Evolutionary conservation across 2,113 vertebrate species (phyloP), one percentile per base, ranked within the genome.

Genomic region (Aptenodytes patagonicus): DNA sequence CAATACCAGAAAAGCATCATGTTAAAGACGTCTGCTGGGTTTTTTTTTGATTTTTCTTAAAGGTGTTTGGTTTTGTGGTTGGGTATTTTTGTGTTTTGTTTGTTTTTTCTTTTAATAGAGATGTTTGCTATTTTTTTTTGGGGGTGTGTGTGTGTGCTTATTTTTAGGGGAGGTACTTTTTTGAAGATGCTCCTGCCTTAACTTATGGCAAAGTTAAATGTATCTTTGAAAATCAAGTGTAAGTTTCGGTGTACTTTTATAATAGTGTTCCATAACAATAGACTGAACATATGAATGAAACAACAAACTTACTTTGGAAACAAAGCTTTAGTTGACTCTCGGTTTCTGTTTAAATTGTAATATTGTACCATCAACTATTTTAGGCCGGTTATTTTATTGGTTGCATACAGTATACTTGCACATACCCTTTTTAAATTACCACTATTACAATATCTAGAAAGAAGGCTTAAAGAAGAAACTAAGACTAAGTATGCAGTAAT

Each of bases 111-210:
- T 70, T 40, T 4, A 40, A 52, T 20, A 8, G 6, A 38, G 2
- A 4, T 15, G 2, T 18, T 66, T 51, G 5, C 2, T 16, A 0
- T n/a, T 4, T 31, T 82, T 38, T 8, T 19, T 51, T 2, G 1
- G 1, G 2, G 7, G 36, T 36, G 36, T 36, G 36, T 36, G 22
- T 36, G 22, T 5, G 8, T n/a, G 36, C 9, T 46, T 55, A 25
- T 46, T 55, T 32, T 82, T 51, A 17, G 5, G 17, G 34, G 3
- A 0, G 1, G 25, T 42, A 4, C 2, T 60, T 60, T 51, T 32
- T 18, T 54, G 22, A 69, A 54, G 17, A 6, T 46, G 28, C 2
- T 69, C 57, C 36, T 73, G 28, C 28, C 28, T 87, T 42, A 13
- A 17, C 3, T 18, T 57, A 12, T 8, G 77, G 9, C 7, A 7